phyloP scores from a whole-genome alignment of 2,797 vertebrate genomes.

The Intellagama lesueurii region DNA sequence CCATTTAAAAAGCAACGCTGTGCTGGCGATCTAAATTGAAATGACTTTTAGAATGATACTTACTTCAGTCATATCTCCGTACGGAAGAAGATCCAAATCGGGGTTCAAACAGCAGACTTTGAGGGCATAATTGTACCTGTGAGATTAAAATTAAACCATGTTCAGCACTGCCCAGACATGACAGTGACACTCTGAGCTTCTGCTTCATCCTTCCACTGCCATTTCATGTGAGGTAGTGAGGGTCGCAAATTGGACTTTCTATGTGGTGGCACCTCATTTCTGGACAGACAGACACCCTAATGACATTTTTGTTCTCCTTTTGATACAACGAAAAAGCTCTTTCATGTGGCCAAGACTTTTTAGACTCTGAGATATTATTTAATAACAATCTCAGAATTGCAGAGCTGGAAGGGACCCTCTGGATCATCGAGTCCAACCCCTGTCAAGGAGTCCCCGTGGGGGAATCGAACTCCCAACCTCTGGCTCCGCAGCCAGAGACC shows the following conservation, averaged over 20 bases:
- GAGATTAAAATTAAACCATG: slow-evolving; percentile 3
- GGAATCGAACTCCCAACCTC: too few relatives aligned
- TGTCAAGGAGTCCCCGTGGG: too few relatives aligned
- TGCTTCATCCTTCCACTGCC: not conserved
- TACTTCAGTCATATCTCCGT: slow-evolving; percentile 85
- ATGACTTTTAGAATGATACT: slow-evolving; percentile 9
- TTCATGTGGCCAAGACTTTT: not conserved
- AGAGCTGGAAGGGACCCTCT: too few relatives aligned
- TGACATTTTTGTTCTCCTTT: not conserved
- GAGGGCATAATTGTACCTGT: slow-evolving; percentile 80
- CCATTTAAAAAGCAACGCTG: not conserved
- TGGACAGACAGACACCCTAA: not conserved
- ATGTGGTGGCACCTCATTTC: not conserved
- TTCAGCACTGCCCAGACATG: slow-evolving; percentile 6
- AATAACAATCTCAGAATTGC: too few relatives aligned
- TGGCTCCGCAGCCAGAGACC: too few relatives aligned
- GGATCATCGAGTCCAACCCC: too few relatives aligned
- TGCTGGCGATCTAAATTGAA: not conserved
- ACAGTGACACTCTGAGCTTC: not conserved
- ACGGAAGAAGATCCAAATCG: slow-evolving; percentile 81
- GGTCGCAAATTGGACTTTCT: not conserved
- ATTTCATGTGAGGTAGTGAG: too few relatives aligned
- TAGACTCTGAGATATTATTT: not conserved
- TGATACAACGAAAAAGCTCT: not conserved
- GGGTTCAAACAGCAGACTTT: slow-evolving; percentile 77